Conservation (phyloP, 2,797 vertebrate genomes). For the Tadarida brasiliensis region DNA sequence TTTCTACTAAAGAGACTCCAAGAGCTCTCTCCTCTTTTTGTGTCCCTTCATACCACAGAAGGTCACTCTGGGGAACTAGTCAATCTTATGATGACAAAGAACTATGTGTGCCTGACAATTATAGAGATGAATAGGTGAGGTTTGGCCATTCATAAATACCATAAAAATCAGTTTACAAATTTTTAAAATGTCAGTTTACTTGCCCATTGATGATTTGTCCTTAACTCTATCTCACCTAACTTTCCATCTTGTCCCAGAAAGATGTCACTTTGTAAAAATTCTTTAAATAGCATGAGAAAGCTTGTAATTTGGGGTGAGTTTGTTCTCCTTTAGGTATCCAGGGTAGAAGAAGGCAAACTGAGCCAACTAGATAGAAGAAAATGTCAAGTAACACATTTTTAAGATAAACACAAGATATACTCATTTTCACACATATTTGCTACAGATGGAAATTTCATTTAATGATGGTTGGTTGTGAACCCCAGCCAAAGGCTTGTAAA, state of each 20-base stretch:
- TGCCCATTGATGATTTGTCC: not conserved
- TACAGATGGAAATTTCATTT: conserved; percentile 72
- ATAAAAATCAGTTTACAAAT: not conserved
- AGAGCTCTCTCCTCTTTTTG: not conserved
- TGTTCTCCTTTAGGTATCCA: not conserved
- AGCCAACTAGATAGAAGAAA: conserved; percentile 56
- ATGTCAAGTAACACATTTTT: conserved; percentile 63
- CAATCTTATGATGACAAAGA: not conserved
- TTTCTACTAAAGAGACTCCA: not conserved
- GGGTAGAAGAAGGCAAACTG: not conserved
- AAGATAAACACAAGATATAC: conserved; percentile 58
- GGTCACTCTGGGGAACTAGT: not conserved
- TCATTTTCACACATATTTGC: conserved; percentile 70
- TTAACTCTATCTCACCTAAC: not conserved
- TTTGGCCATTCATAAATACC: conserved; percentile 9
- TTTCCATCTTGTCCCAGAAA: not conserved
- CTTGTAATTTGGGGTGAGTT: not conserved
- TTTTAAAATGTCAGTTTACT: conserved; percentile 8
- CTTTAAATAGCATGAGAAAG: not conserved
- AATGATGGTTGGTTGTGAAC: conserved; percentile 59
- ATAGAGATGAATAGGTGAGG: not conserved
- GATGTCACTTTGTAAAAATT: conserved; percentile 22
- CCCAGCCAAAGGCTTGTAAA: conserved; percentile 65
- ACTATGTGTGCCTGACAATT: not conserved
- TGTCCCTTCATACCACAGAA: not conserved